Conservation (phyloP, 2,888 invertebrate genomes). For the Trisateles emortualis region DNA sequence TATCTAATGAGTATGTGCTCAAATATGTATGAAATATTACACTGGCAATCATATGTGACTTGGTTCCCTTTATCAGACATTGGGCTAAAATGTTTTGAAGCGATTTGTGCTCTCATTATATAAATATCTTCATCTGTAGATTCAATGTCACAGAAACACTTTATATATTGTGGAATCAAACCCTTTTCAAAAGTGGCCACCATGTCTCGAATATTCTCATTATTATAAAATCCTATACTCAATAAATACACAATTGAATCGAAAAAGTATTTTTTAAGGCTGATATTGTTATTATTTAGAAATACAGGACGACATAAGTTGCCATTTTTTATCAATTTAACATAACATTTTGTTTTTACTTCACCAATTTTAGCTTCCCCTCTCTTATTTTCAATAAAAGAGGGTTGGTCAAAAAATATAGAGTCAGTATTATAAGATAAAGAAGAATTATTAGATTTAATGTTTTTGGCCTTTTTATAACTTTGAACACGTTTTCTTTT, state of each 20-base stretch:
- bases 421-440: not conserved
- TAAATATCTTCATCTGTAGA: not conserved
- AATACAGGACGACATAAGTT: not conserved
- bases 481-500: conserved; percentile 1
- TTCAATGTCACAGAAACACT: not conserved
- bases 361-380: not conserved
- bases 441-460: not conserved
- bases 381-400: conserved; percentile 2
- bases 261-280: not conserved
- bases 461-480: not conserved
- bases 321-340: not conserved
- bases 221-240: not conserved
- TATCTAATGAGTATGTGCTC: not conserved
- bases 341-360: not conserved
- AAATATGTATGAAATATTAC: too few relatives aligned
- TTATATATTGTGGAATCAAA: conserved; percentile 1
- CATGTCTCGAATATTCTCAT: not conserved
- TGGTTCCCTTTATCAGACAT: too few relatives aligned
- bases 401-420: conserved; percentile 3
- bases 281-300: not conserved
- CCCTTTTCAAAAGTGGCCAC: not conserved
- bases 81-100: too few relatives aligned
- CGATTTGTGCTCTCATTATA: conserved; percentile 1
- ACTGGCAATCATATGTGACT: too few relatives aligned
- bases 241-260: not conserved